Percentiles rank a stretch among this genome's conserved stretches.
Conservation (phyloP, 2,113 vertebrate species). For the Delphinapterus leucas region DNA sequence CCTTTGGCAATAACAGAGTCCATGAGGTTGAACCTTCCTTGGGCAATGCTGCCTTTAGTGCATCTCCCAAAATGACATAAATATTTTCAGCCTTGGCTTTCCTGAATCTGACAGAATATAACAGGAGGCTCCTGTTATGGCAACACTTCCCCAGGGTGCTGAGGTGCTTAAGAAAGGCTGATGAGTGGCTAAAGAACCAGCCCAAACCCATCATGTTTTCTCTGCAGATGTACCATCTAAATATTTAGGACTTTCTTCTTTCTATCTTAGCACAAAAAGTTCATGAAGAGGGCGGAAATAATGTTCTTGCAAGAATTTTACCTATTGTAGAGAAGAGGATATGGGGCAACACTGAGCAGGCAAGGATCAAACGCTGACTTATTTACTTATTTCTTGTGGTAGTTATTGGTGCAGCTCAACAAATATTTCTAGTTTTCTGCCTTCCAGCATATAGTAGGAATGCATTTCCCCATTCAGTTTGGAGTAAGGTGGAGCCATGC, state of each 20-base stretch:
- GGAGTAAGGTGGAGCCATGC: neutral
- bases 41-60: neutral
- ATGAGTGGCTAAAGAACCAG: neutral
- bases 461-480: neutral
- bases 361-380: neutral
- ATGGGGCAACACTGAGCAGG: neutral
- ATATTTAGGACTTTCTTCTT: neutral
- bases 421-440: neutral
- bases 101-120: constrained; percentile 1
- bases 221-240: neutral
- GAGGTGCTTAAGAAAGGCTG: neutral
- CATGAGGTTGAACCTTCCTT: constrained; percentile 33
- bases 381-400: neutral
- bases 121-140: neutral
- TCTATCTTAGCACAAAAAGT: neutral
- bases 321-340: neutral
- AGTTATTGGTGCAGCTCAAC: neutral
- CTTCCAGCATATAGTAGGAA: neutral
- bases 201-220: neutral
- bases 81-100: constrained; percentile 40
- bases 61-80: neutral
- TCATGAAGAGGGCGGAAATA: neutral
- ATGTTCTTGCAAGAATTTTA: neutral
- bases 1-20: constrained; percentile 23
- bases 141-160: neutral